Conservation (phyloP, 2,888 invertebrate genomes). For the Caenorhabditis sp. region DNA sequence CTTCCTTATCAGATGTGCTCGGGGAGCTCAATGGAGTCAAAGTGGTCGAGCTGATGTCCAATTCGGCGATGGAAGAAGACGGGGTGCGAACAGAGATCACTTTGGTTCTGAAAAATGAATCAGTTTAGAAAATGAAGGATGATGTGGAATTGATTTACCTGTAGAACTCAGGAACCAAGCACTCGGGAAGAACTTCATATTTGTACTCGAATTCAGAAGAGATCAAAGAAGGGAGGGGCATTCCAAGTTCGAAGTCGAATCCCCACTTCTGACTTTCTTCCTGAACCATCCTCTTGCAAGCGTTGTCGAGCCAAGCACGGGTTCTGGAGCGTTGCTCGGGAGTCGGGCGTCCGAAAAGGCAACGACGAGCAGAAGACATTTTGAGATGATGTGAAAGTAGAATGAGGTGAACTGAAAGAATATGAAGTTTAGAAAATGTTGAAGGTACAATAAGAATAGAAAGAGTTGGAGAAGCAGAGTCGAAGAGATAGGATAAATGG, state of each 20-base stretch:
- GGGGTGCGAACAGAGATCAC: slow-evolving; percentile 19
- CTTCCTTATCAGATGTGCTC: slow-evolving; percentile 45
- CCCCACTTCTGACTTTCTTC: slow-evolving; percentile 62
- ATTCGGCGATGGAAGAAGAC: slow-evolving; percentile 1
- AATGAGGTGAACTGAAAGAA: slow-evolving; percentile 28
- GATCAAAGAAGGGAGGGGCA: slow-evolving; percentile 47
- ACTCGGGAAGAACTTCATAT: slow-evolving; percentile 41
- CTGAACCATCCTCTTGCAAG: slow-evolving; percentile 26
- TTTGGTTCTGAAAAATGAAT: slow-evolving; percentile 36
- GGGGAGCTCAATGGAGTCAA: slow-evolving; percentile 52
- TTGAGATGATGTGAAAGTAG: neutral
- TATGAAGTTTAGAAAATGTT: neutral
- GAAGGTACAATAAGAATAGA: neutral
- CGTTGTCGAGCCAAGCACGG: slow-evolving; percentile 46
- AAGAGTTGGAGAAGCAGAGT: neutral
- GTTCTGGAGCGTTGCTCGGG: slow-evolving; percentile 41
- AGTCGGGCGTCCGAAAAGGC: slow-evolving; percentile 62
- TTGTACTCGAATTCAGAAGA: slow-evolving; percentile 19
- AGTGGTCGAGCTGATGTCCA: slow-evolving; percentile 29
- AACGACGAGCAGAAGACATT: slow-evolving; percentile 55
- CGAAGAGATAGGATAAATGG: neutral
- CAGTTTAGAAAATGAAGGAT: neutral
- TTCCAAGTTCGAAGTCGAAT: slow-evolving; percentile 66
- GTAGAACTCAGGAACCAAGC: slow-evolving; percentile 57
- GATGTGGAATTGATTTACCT: slow-evolving; percentile 16